Conservation (phyloP, 2,797 vertebrate species). For the Lacerta viridis region DNA sequence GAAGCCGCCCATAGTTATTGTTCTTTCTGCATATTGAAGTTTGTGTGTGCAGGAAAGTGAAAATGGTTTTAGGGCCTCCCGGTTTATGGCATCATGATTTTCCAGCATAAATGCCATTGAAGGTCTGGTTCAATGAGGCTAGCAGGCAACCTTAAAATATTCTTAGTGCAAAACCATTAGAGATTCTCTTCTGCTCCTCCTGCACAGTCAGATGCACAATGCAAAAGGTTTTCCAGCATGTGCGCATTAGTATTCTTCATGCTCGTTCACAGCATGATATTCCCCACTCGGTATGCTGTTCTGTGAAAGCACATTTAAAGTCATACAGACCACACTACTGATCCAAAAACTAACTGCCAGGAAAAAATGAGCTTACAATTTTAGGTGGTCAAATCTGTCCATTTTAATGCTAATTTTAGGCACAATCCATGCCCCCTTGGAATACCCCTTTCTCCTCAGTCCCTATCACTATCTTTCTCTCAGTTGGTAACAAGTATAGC, state of each 20-base stretch:
- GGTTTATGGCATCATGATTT: too few species aligned
- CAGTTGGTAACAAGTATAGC: not conserved
- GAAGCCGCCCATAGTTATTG: not conserved
- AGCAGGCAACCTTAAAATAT: not conserved
- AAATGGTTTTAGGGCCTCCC: not conserved
- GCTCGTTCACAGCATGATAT: conserved; percentile 19
- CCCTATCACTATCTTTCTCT: not conserved
- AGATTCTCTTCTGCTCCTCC: not conserved
- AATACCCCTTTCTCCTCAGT: too few species aligned
- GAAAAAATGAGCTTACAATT: conserved; percentile 25
- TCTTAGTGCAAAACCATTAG: not conserved
- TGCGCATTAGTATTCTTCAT: conserved; percentile 27
- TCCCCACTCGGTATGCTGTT: conserved; percentile 19
- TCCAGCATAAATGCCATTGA: too few species aligned
- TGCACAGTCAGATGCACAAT: not conserved
- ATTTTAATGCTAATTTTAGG: not conserved
- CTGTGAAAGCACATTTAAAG: conserved; percentile 51
- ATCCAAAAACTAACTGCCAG: conserved; percentile 45
- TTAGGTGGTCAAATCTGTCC: not conserved
- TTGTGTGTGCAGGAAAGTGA: not conserved
- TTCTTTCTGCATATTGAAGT: not conserved
- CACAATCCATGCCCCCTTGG: not conserved
- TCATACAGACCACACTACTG: conserved; percentile 24
- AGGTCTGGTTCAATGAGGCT: not conserved
- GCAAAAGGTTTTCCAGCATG: conserved; percentile 21